Conservation (phyloP, 2,797 vertebrate genomes). For the Phalanger gymnotis region DNA sequence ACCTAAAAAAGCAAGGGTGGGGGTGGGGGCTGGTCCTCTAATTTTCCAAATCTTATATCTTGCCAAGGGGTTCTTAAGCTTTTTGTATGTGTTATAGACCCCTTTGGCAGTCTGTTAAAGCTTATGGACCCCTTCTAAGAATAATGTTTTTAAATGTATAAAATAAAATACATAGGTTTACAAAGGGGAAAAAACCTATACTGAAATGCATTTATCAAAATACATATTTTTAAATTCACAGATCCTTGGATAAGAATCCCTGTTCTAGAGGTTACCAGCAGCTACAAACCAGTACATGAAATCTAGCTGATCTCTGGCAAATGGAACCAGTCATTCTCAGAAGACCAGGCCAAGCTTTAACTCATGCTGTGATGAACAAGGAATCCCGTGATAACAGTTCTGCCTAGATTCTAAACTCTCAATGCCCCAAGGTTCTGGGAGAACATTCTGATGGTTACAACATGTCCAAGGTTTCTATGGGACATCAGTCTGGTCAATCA, state of each 20-base stretch:
- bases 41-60: not conserved
- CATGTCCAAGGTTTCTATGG: not conserved
- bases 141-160: not conserved
- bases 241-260: not conserved
- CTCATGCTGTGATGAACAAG: not conserved
- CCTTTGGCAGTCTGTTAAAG: not conserved
- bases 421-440: slow-evolving; percentile 2
- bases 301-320: not conserved
- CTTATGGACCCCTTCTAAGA: not conserved
- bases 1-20: not conserved
- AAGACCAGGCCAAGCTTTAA: slow-evolving; percentile 25
- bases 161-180: not conserved
- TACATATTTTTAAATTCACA: not conserved
- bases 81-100: not conserved
- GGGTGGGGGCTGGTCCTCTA: not conserved
- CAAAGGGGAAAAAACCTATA: not conserved
- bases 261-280: not conserved
- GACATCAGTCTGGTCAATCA: not conserved
- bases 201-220: not conserved
- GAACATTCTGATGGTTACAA: not conserved
- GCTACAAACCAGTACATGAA: not conserved
- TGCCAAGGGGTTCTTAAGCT: not conserved
- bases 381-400: not conserved
- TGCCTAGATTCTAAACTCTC: not conserved
- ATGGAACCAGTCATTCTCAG: not conserved